These are phyloP conservation scores for Drosophila affinis DNA, from an alignment of 2,888 invertebrate genomes.

Conservation along the genomic window DNA sequence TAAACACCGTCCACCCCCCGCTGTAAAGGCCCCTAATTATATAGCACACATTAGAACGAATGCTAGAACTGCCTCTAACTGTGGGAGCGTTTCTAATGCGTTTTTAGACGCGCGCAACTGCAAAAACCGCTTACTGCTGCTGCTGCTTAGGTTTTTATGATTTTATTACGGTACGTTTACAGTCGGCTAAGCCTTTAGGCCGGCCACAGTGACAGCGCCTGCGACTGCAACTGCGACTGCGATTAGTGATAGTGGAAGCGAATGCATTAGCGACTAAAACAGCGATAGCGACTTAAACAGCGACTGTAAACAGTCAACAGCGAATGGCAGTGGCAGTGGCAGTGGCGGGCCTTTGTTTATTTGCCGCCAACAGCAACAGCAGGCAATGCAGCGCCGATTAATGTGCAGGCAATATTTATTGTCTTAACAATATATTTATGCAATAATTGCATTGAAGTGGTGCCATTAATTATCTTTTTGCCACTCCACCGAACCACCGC, in stretches of 20 bases:
- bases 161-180: constrained; percentile 12
- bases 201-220: constrained; percentile 19
- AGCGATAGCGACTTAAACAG: constrained; percentile 1
- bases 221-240: no score
- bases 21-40: background rate
- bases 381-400: constrained; percentile 26
- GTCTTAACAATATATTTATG: constrained; percentile 74
- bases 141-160: constrained; percentile 1
- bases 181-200: constrained; percentile 7
- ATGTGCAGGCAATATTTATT: constrained; percentile 67
- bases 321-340: constrained; percentile 33
- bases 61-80: background rate
- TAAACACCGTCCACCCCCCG: background rate
- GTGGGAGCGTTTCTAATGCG: background rate
- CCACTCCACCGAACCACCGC: constrained; percentile 28
- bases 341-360: constrained; percentile 58
- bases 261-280: constrained; percentile 26
- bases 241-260: constrained; percentile 28
- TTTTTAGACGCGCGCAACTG: constrained; percentile 11
- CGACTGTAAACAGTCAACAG: background rate
- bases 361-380: constrained; percentile 56
- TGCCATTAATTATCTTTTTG: constrained; percentile 74
- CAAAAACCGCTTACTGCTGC: background rate
- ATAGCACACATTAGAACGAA: constrained; percentile 7
- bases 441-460: constrained; percentile 76